These are phyloP conservation scores for Cynocephalus volans DNA, from an alignment of 2,113 vertebrate genomes.

Conservation along the genomic window DNA sequence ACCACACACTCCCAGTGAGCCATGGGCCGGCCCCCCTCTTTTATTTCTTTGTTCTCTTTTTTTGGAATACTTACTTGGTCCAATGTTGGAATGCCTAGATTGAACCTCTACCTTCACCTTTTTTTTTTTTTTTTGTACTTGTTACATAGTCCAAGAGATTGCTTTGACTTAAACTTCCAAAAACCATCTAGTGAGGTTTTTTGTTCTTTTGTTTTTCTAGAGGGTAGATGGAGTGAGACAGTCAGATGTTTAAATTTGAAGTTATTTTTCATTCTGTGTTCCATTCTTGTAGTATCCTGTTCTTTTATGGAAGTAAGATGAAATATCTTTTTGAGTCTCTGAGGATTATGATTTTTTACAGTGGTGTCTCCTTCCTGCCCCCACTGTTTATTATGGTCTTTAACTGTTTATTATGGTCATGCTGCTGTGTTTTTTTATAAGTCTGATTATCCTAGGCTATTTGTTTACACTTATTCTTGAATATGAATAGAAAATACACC, in stretches of 20 bases:
- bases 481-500: not conserved
- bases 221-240: not conserved
- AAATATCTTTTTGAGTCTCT: not conserved
- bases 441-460: not conserved
- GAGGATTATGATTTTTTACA: not conserved
- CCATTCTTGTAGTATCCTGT: slow-evolving; percentile 12
- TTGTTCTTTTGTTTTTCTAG: not conserved
- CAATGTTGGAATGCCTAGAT: not conserved
- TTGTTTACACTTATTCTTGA: not conserved
- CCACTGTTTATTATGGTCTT: not conserved
- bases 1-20: no score
- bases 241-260: not conserved
- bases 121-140: not conserved
- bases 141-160: not conserved
- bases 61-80: not conserved
- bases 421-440: not conserved
- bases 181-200: not conserved
- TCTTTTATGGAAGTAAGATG: not conserved
- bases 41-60: not conserved
- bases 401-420: not conserved
- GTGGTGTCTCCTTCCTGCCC: not conserved
- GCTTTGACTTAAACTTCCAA: not conserved
- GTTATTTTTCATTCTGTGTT: not conserved
- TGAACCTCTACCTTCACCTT: not conserved
- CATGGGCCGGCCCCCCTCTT: not conserved